Conservation (phyloP, 2,113 vertebrate species). For the Herpetotheres cachinnans region DNA sequence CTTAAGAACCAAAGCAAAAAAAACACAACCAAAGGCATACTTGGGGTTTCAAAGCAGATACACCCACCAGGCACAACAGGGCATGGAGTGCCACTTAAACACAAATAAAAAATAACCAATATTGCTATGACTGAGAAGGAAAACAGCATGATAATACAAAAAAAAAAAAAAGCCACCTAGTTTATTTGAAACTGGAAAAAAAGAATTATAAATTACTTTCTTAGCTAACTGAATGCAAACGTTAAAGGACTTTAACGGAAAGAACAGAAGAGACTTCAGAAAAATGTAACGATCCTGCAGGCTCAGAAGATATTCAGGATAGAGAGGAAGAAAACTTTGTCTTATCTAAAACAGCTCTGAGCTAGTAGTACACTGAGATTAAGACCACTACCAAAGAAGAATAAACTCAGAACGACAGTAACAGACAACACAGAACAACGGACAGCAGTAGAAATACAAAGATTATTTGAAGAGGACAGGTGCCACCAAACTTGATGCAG, state of each 20-base stretch:
- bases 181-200: neutral
- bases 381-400: neutral
- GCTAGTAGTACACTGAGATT: neutral
- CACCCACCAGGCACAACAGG: neutral
- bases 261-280: neutral
- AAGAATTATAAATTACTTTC: neutral
- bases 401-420: neutral
- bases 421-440: neutral
- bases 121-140: neutral
- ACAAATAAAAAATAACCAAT: conserved; percentile 27
- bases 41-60: neutral
- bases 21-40: neutral
- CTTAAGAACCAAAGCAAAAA: neutral
- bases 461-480: neutral
- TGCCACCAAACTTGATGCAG: neutral
- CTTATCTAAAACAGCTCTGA: neutral
- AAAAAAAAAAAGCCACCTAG: neutral
- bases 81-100: neutral
- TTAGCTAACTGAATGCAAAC: neutral
- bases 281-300: neutral
- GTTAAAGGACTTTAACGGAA: neutral
- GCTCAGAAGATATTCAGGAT: neutral
- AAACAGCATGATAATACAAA: neutral
- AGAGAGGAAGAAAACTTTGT: neutral
- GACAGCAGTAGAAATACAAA: neutral